Percentiles rank a stretch among this genome's conserved stretches.
Evolutionary conservation across 92 coral and sea anemone genomes (phyloP).

Genomic region (Actinostola sp.): DNA sequence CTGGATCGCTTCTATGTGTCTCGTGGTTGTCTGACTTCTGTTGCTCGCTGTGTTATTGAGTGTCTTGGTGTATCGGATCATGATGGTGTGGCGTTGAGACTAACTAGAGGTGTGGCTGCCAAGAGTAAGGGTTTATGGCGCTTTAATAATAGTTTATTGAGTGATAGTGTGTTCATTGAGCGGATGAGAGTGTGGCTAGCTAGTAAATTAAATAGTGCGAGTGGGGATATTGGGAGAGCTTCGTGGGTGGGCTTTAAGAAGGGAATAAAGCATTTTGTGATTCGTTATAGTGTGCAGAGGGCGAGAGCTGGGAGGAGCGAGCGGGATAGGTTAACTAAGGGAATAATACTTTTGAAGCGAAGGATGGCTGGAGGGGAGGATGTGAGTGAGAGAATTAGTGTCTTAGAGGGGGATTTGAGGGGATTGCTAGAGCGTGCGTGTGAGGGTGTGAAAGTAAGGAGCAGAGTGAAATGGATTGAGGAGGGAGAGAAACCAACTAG

Average conservation of each 20-base stretch:
- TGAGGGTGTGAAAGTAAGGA: neutral
- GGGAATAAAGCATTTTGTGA: neutral
- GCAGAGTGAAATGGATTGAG: neutral
- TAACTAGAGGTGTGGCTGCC: too few relatives aligned
- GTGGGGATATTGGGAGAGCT: neutral
- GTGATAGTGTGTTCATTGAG: neutral
- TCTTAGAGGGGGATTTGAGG: neutral
- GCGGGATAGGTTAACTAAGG: neutral
- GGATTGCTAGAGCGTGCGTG: neutral
- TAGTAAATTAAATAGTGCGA: neutral
- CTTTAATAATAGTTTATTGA: too few relatives aligned
- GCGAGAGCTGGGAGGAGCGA: neutral
- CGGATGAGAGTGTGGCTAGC: neutral
- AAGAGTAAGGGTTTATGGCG: too few relatives aligned
- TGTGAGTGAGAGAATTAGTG: neutral
- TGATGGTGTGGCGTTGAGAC: too few relatives aligned
- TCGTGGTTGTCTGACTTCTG: neutral
- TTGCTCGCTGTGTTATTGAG: neutral
- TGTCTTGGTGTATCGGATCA: neutral
- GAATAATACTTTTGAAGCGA: neutral
- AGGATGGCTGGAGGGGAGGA: constrained; percentile 6
- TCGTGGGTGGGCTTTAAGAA: neutral
- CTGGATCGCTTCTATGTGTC: neutral
- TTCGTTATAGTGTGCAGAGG: neutral
- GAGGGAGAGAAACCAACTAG: neutral